phyloP scores from a whole-genome alignment of 2,113 vertebrate species.

The Zosterops borbonicus region DNA sequence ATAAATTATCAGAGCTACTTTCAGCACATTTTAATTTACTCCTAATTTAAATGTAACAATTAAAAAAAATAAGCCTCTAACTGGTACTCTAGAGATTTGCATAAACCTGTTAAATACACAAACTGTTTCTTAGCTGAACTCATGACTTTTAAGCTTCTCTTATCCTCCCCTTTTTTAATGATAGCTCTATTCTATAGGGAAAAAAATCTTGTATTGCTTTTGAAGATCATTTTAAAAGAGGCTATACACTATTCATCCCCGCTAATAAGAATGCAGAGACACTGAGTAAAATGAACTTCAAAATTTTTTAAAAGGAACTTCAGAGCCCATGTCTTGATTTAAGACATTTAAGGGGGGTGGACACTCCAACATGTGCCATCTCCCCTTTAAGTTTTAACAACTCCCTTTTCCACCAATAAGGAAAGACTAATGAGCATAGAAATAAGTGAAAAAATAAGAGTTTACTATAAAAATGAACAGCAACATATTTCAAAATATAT shows the following conservation, averaged over 20 bases:
- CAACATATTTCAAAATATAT: neutral
- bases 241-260: neutral
- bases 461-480: neutral
- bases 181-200: neutral
- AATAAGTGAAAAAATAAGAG: neutral
- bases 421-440: neutral
- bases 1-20: neutral
- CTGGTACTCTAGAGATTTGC: neutral
- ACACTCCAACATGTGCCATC: neutral
- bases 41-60: conserved; percentile 13
- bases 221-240: neutral
- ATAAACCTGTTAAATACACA: conserved; percentile 26
- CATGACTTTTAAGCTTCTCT: neutral
- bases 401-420: neutral
- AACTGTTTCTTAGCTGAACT: neutral
- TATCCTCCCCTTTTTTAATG: neutral
- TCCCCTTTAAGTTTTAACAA: neutral
- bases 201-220: neutral
- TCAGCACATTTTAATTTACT: neutral
- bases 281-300: neutral
- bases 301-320: neutral
- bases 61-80: conserved; percentile 14
- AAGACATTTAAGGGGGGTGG: neutral
- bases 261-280: neutral
- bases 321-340: neutral